Evolutionary conservation across 30 jellyfish, hydroid and myxozoan genomes (phyloP).

Genomic region (Cassiopea xamachana): DNA sequence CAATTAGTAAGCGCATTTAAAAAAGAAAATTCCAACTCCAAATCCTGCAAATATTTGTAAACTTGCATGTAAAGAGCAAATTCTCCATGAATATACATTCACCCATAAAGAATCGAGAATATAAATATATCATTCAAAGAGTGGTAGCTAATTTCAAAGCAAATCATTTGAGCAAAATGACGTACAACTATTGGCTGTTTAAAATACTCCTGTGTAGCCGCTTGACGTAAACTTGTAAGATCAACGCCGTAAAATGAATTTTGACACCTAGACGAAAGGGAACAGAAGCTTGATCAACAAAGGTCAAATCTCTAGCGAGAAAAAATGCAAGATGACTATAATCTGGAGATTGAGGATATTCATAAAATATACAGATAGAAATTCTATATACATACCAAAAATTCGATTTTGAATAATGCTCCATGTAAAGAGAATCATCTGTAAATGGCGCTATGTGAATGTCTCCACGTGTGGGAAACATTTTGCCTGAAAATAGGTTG

Average conservation of each 20-base stretch:
- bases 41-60: no score
- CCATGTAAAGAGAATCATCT: constrained; percentile 95
- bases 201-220: constrained; percentile 93
- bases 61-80: no score
- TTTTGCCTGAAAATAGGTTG: constrained; percentile 65
- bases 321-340: background rate
- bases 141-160: background rate
- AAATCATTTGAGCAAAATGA: background rate
- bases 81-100: no score
- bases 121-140: no score
- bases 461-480: constrained; percentile 97
- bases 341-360: background rate
- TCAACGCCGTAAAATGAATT: constrained; percentile 95
- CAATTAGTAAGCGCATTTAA: no score
- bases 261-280: constrained; percentile 84
- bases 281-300: background rate
- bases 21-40: no score
- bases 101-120: no score
- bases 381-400: constrained; percentile 78
- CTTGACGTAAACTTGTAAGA: constrained; percentile 89
- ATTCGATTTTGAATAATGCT: constrained; percentile 88
- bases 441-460: constrained; percentile 97
- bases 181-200: constrained; percentile 98
- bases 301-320: background rate
- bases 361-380: background rate